phyloP scores from a whole-genome alignment of 2,113 vertebrate genomes.

The Polypterus senegalus region DNA sequence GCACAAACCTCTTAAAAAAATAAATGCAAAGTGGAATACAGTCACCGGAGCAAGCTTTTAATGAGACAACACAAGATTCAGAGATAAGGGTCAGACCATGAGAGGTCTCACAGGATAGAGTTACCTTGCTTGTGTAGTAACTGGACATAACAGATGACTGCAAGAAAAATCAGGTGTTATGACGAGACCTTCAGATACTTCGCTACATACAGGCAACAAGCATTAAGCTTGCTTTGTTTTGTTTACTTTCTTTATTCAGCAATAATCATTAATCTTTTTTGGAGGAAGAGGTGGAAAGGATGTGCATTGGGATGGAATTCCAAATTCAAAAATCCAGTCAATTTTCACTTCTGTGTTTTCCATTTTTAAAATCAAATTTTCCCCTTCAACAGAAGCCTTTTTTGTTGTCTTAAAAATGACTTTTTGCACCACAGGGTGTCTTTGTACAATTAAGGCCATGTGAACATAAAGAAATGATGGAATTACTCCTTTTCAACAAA shows the following conservation, averaged over 20 bases:
- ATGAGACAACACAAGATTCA: no score
- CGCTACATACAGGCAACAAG: no score
- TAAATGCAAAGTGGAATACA: no score
- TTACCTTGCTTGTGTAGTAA: no score
- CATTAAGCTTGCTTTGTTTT: not conserved
- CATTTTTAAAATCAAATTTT: not conserved
- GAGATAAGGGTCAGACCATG: no score
- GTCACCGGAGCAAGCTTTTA: no score
- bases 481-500: slow-evolving; percentile 9
- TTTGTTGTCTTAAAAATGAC: not conserved
- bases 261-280: no score
- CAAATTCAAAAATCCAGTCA: not conserved
- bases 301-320: not conserved
- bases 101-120: no score
- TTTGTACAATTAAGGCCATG: slow-evolving; percentile 31
- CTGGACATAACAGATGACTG: no score
- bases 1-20: no score
- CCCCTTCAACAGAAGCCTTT: not conserved
- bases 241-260: not conserved
- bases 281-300: not conserved
- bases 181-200: no score
- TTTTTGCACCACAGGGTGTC: slow-evolving; percentile 1
- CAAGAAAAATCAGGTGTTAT: no score
- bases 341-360: not conserved
- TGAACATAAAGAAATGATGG: slow-evolving; percentile 13